These are phyloP conservation scores for Phrynosoma blainvillii DNA, from an alignment of 2,113 vertebrate genomes.

Conservation along the genomic window DNA sequence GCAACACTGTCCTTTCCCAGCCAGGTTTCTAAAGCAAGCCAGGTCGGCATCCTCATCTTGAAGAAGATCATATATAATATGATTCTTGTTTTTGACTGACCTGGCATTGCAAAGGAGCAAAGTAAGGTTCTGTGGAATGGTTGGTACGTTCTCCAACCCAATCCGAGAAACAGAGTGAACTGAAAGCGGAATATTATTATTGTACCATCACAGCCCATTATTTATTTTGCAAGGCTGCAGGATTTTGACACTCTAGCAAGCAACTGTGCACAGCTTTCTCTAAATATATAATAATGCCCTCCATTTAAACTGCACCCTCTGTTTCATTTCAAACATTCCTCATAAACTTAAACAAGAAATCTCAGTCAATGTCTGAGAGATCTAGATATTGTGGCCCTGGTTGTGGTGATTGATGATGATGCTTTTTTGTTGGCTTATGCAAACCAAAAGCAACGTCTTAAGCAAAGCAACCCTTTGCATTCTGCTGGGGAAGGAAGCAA, in stretches of 20 bases:
- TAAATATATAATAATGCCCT: conserved; percentile 62
- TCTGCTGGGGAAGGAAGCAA: neutral
- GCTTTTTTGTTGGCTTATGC: neutral
- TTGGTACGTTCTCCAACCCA: no score
- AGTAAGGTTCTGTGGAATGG: no score
- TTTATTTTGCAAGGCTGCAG: conserved; percentile 8
- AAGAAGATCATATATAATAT: no score
- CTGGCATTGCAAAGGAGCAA: no score
- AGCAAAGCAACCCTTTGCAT: neutral
- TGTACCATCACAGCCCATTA: neutral
- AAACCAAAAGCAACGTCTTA: neutral
- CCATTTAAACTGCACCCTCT: no score
- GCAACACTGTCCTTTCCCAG: no score
- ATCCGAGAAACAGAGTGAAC: no score
- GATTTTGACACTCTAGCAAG: accelerated
- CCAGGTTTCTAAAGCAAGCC: no score
- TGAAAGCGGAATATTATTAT: no score
- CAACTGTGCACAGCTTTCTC: conserved; percentile 17
- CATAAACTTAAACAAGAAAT: neutral
- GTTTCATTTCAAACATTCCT: neutral
- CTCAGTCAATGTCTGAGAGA: neutral
- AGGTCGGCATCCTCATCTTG: no score
- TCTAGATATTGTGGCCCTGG: neutral
- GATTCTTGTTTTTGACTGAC: no score
- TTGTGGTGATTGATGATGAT: neutral